phyloP scores from a whole-genome alignment of 2,888 invertebrate genomes.

The Trilocha varians region DNA sequence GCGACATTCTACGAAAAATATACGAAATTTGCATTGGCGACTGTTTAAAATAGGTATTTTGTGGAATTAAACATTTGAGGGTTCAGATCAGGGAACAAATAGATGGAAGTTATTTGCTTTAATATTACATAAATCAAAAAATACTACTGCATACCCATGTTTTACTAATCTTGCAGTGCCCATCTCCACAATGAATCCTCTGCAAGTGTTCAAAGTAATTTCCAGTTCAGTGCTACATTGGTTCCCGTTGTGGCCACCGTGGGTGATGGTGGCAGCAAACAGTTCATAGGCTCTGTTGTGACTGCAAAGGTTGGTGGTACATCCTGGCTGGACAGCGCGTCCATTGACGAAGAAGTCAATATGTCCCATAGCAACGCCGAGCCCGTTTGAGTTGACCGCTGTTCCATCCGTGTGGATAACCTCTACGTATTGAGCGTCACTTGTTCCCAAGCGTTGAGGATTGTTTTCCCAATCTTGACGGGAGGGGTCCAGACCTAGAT shows the following conservation, averaged over 20 bases:
- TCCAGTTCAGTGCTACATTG: constrained; percentile 25
- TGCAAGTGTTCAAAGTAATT: constrained; percentile 28
- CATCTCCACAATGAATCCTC: constrained; percentile 23
- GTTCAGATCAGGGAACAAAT: no score
- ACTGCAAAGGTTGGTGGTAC: constrained; percentile 29
- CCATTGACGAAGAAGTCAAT: constrained; percentile 93
- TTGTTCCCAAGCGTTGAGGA: constrained; percentile 20
- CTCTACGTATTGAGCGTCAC: constrained; percentile 47
- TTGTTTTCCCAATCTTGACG: constrained; percentile 27
- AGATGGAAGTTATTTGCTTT: no score
- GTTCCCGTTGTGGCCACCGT: constrained; percentile 24
- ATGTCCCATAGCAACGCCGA: constrained; percentile 82
- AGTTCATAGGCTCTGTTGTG: constrained; percentile 42
- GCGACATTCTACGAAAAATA: no score
- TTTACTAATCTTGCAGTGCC: constrained; percentile 32
- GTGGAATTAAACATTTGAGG: no score
- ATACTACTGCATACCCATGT: constrained; percentile 23
- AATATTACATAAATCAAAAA: neutral
- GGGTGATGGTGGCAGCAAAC: constrained; percentile 30
- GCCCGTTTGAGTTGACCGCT: constrained; percentile 63
- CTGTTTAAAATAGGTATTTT: no score
- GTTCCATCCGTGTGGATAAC: constrained; percentile 46
- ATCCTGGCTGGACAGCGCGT: constrained; percentile 77
- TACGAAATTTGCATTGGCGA: no score
- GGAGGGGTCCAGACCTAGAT: constrained; percentile 40